phyloP scores from a whole-genome alignment of 2,888 invertebrate genomes.

The Gnatocerus cornutus region DNA sequence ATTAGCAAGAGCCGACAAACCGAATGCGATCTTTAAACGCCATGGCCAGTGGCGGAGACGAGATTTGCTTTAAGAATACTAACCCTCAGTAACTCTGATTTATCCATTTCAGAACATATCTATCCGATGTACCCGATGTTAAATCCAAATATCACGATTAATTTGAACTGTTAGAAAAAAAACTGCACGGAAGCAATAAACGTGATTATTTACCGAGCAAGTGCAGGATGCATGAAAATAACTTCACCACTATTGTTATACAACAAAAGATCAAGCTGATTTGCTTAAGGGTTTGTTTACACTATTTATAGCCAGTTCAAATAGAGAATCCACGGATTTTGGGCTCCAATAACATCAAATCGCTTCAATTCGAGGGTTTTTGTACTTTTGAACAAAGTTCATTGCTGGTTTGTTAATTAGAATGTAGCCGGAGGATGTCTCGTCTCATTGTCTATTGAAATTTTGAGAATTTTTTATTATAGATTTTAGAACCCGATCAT shows the following conservation, averaged over 20 bases:
- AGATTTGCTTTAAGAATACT: too few species aligned
- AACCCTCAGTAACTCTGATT: too few species aligned
- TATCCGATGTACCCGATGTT: too few species aligned
- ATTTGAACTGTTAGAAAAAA: neutral
- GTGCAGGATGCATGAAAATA: conserved; percentile 15
- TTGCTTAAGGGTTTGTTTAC: conserved; percentile 28
- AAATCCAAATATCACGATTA: neutral
- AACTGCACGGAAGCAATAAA: conserved; percentile 20
- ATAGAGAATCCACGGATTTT: conserved; percentile 6
- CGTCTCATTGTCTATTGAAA: conserved; percentile 8
- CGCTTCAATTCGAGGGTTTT: neutral
- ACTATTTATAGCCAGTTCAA: conserved; percentile 21
- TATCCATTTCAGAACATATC: too few species aligned
- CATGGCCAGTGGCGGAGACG: too few species aligned
- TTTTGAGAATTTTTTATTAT: conserved; percentile 16
- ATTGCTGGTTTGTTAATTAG: conserved; percentile 24
- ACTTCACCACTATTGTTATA: conserved; percentile 13
- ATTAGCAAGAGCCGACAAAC: too few species aligned
- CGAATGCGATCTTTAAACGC: too few species aligned
- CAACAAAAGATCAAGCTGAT: conserved; percentile 31
- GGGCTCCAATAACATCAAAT: neutral
- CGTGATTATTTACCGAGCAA: conserved; percentile 6
- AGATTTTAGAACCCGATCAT: conserved; percentile 1
- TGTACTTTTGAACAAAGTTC: conserved; percentile 6
- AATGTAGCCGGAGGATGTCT: conserved; percentile 7